These are phyloP conservation scores for Stegodyphus mimosarum DNA, from an alignment of 1,140 invertebrate genomes.

Conservation along the genomic window DNA sequence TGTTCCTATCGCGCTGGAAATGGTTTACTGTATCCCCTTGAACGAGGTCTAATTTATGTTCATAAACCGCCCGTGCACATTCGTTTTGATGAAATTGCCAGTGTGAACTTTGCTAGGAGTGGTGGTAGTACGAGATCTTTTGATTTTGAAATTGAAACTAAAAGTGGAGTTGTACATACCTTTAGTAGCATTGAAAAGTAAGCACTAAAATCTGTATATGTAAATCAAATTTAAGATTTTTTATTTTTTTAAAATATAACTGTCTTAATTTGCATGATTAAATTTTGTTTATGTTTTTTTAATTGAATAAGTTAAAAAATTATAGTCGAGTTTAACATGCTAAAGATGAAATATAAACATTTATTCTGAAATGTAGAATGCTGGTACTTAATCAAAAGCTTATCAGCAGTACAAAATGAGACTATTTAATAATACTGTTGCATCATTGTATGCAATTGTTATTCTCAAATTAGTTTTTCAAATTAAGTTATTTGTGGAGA, in stretches of 20 bases:
- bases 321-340: too few relatives aligned
- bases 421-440: too few relatives aligned
- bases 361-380: too few relatives aligned
- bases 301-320: too few relatives aligned
- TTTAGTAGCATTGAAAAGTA: constrained; percentile 98
- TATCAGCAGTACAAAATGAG: too few relatives aligned
- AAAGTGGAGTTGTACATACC: constrained; percentile 88
- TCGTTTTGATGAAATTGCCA: constrained; percentile 95
- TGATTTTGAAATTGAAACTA: constrained; percentile 97
- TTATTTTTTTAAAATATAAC: neutral
- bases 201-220: constrained; percentile 52
- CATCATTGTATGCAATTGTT: too few relatives aligned
- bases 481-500: too few relatives aligned
- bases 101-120: constrained; percentile 96
- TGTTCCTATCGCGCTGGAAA: constrained; percentile 99
- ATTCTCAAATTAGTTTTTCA: too few relatives aligned
- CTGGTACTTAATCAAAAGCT: too few relatives aligned
- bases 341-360: too few relatives aligned
- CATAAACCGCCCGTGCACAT: constrained; percentile 99
- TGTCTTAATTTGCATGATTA: neutral
- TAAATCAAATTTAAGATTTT: neutral
- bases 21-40: constrained; percentile 97
- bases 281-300: neutral
- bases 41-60: constrained; percentile 98
- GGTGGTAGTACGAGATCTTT: constrained; percentile 95